A percentile compares a stretch with the other conserved stretches of the same genome.
phyloP scores from a whole-genome alignment of 2,113 vertebrate species.

The Cephalopholis sonnerati region DNA sequence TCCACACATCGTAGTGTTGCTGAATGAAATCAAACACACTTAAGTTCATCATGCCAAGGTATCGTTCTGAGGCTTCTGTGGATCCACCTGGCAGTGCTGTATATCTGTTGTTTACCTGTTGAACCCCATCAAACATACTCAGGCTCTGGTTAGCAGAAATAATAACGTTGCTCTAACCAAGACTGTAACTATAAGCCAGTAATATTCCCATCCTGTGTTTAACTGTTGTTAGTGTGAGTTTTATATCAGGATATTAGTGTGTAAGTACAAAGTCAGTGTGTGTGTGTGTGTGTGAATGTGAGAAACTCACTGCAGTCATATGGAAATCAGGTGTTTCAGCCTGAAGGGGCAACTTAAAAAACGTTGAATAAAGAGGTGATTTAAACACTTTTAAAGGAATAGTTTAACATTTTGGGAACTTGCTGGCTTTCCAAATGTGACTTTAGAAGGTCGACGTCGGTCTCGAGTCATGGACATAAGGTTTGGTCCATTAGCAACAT shows the following conservation, averaged over 20 bases:
- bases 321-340: constrained; percentile 9
- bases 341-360: not conserved
- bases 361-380: too few relatives aligned
- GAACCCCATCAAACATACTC: constrained; percentile 44
- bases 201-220: constrained; percentile 38
- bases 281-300: not conserved
- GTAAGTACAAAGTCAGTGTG: not conserved
- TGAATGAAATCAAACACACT: constrained; percentile 13
- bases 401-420: not conserved
- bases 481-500: not conserved
- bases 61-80: constrained; percentile 41
- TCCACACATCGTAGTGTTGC: not conserved
- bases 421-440: not conserved
- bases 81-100: constrained; percentile 29
- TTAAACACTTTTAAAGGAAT: not conserved
- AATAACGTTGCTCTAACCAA: constrained; percentile 53
- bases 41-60: constrained; percentile 56
- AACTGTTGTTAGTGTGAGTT: constrained; percentile 31
- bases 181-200: constrained; percentile 14
- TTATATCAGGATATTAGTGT: not conserved
- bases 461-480: not conserved
- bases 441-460: not conserved
- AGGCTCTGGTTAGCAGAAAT: constrained; percentile 64
- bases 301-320: constrained; percentile 29
- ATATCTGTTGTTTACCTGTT: constrained; percentile 49